A percentile compares a stretch with the other conserved stretches of the same genome.
These are phyloP conservation scores for Chondrilla cf. caribensis DNA, from an alignment of 37 sponge, comb jelly and placozoan genomes.

Conservation along the genomic window DNA sequence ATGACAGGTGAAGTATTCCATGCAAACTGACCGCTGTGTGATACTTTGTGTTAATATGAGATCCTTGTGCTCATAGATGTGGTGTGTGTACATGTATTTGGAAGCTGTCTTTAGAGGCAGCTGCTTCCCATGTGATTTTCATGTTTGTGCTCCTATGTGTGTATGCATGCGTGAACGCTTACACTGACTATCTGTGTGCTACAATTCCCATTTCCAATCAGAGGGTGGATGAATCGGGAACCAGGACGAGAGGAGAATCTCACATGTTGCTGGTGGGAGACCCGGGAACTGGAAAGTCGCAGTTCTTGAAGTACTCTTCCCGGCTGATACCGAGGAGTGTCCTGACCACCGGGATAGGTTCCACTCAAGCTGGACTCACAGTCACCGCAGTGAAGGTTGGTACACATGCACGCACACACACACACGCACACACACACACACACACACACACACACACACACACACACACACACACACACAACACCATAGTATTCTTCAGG, in stretches of 20 bases:
- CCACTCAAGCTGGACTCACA: slow-evolving; percentile 91
- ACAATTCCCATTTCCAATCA: neutral
- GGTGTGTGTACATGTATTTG: no score
- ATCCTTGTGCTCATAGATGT: no score
- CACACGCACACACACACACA: no score
- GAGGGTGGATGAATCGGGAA: slow-evolving; percentile 73
- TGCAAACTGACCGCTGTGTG: no score
- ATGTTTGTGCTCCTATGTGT: no score
- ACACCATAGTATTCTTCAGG: no score
- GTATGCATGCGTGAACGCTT: neutral
- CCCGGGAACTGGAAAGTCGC: slow-evolving; percentile 92
- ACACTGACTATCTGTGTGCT: neutral
- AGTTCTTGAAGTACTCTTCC: slow-evolving; percentile 87
- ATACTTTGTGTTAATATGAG: no score
- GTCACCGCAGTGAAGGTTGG: slow-evolving; percentile 91
- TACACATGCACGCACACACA: neutral
- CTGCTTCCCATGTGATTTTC: no score
- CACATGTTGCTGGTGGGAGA: slow-evolving; percentile 91
- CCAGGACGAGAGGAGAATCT: slow-evolving; percentile 81
- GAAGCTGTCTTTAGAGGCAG: no score
- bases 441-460: no score
- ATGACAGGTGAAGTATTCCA: no score
- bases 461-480: no score
- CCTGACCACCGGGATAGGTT: slow-evolving; percentile 88
- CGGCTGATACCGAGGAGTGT: slow-evolving; percentile 84